Base-by-base conservation (phyloP, 1,140 invertebrate genomes). In the Chlorops oryzae region DNA sequence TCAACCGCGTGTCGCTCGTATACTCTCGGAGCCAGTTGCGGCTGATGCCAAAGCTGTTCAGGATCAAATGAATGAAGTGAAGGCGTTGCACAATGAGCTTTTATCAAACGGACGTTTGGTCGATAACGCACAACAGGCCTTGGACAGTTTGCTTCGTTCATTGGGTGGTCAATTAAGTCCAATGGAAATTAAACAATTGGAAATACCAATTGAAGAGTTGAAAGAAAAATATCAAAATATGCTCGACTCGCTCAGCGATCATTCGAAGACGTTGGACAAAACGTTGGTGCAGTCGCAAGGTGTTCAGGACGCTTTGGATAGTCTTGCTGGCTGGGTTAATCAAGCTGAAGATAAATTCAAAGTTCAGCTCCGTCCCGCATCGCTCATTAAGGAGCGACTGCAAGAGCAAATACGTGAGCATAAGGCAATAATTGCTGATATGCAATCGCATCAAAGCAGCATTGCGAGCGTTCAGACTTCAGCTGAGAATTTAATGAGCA, bases 251-350 rank as follows among this genome's bases (percentile, higher is more conserved):
- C 73, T 92, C 12, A 80, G 81, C 10, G 82, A 87, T 5, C 84
- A 87, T n/a, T 92, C 90, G 61, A 82, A 87, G 55, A 81, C 86
- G 35, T 73, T 97, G 38, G 92, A 96, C 58, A 87, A 87, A 1
- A 91, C 92, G 0, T 74, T 96, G 25, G 83, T 94, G 5, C 90
- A 95, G 70, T 92, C 90, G 45, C 92, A 96, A 74, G 92, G 90
- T n/a, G 85, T 96, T 10, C 89, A 95, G 68, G 91, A 95, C 70
- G 90, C 91, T 7, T 76, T 96, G 1, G 91, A 96, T 61, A 81
- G 86, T 44, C 79, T 96, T 7, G 81, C 88, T 5, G 72, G 78
- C 39, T 96, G 92, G 92, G 74, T 96, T 25, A 86, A 85, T 51
- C 83, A 86, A 55, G 85, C 87, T 7, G 92, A 96, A 65, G 84